These are phyloP conservation scores for Scomber japonicus DNA, from an alignment of 2,113 vertebrate species.

Conservation along the genomic window DNA sequence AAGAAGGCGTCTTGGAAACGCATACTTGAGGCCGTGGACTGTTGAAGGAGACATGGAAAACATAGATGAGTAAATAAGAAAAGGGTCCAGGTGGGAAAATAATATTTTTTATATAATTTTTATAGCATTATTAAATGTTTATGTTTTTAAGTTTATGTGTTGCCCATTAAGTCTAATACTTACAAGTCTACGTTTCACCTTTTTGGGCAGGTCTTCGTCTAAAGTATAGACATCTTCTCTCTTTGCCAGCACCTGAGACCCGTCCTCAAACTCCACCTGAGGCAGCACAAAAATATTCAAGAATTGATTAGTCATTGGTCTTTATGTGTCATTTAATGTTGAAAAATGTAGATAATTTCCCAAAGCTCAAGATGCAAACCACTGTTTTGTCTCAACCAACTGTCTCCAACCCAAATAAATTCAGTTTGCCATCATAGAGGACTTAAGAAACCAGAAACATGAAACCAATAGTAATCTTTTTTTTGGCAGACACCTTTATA, in stretches of 20 bases:
- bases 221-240: conserved; percentile 95
- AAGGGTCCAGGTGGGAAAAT: neutral
- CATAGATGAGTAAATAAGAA: conserved; percentile 20
- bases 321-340: no score
- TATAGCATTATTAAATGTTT: neutral
- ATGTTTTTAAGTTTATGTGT: conserved; percentile 16
- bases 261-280: conserved; percentile 98
- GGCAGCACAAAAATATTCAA: neutral
- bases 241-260: conserved; percentile 94
- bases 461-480: no score
- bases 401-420: no score
- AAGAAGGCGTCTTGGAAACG: conserved; percentile 95
- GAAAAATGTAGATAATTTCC: no score
- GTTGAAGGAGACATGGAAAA: conserved; percentile 49
- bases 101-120: neutral
- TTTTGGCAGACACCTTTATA: no score
- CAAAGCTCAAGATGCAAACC: no score
- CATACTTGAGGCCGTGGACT: conserved; percentile 98
- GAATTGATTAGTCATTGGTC: no score
- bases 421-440: no score
- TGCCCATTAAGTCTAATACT: conserved; percentile 82
- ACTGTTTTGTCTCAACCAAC: no score
- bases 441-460: no score
- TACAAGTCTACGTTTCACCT: conserved; percentile 96
- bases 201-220: conserved; percentile 96